Base-by-base conservation (phyloP, 1,140 invertebrate species). In the Saxidomus purpurata region DNA sequence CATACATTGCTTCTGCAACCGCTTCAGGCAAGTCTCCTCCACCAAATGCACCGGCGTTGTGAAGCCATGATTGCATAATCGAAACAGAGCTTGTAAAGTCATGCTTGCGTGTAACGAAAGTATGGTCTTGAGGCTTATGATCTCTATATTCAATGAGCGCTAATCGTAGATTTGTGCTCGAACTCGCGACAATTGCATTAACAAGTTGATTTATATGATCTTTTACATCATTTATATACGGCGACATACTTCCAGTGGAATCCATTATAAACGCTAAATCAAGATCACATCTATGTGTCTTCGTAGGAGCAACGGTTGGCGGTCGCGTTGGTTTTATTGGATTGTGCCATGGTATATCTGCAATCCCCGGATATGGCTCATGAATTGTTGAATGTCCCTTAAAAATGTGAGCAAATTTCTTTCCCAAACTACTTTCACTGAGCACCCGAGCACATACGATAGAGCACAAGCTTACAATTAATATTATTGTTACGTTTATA, bases 21-120 rank as follows among this genome's bases (percentile, higher is more conserved):
- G 92, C 92, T 67, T 93, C 93, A 28, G 93, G 92, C 38, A 55
- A 34, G 81, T 94, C 93, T 0, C 93, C 93, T 36, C 93, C 92
- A 55, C 93, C 93, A 19, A 22, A 22, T 17, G 93, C 93, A 0
- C 31, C 40, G n/a, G 91, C 90, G 0, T 40, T 25, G 19, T 93
- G 89, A 22, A 93, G 63, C 92, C 92, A 93, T 3, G 47, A 6
- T 89, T 92, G 93, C 93, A 94, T 94, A 13, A 80, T 59, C 3
- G 63, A 63, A 15, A 93, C 89, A 0, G 87, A 87, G 22, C 77
- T 28, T 1, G 93, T 94, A 85, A 94, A 94, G 82, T 93, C 92
- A 28, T 94, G 90, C 17, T 88, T 80, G n/a, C 90, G 67, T 15
- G 91, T 92, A n/a, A 92, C 92, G 59, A 92, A 93, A 22, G 86